These are phyloP conservation scores for Pangasius sanitwongsei DNA, from an alignment of 2,797 vertebrate species.

Conservation along the genomic window DNA sequence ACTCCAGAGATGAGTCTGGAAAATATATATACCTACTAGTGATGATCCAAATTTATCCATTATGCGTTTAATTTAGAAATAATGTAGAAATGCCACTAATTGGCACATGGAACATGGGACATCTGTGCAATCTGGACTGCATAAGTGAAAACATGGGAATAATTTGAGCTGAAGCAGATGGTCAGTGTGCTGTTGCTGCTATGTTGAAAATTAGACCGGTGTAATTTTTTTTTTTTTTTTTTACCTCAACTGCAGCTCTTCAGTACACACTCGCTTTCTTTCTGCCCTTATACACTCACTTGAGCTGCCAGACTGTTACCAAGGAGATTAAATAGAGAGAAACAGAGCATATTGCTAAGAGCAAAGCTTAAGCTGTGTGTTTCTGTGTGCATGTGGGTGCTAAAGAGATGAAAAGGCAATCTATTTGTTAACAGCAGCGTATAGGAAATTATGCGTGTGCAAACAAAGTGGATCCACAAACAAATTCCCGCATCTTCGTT, in stretches of 20 bases:
- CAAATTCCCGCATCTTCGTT: constrained; percentile 6
- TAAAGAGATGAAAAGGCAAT: constrained; percentile 40
- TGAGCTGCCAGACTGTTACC: constrained; percentile 39
- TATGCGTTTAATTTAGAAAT: not conserved
- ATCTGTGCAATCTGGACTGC: constrained; percentile 3
- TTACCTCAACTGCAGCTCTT: not conserved
- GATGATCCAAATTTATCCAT: not conserved
- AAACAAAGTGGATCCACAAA: constrained; percentile 29
- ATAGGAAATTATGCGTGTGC: constrained; percentile 25
- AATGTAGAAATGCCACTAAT: not conserved
- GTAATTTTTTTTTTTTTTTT: not conserved
- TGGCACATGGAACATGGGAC: not conserved
- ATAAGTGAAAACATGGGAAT: constrained; percentile 1
- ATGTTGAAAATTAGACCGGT: constrained; percentile 1
- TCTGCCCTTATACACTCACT: constrained; percentile 17
- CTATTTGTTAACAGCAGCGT: constrained; percentile 44
- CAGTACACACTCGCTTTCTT: not conserved
- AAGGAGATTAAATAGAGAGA: constrained; percentile 49
- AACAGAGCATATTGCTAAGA: constrained; percentile 39
- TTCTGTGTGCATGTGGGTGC: constrained; percentile 3
- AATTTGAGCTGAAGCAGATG: constrained; percentile 8
- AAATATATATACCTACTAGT: not conserved
- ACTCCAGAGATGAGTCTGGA: not conserved
- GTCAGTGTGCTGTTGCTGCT: not conserved
- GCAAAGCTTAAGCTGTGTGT: constrained; percentile 50